Evolutionary conservation across 2,797 vertebrate genomes (phyloP), one percentile per base, ranked within the genome.

Genomic region (Anableps anableps): DNA sequence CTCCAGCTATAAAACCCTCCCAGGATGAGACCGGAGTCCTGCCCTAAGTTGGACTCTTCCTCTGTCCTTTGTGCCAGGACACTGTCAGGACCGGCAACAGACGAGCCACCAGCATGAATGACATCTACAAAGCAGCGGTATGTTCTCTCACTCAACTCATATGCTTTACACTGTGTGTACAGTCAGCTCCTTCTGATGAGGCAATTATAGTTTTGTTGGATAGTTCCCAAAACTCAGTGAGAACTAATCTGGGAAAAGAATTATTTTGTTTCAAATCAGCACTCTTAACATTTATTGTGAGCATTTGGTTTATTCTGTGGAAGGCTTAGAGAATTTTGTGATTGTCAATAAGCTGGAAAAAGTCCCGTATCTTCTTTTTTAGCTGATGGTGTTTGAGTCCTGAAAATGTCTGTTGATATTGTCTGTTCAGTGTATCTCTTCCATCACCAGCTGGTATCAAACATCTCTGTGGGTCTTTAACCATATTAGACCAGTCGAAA

Each of bases 121-220:
- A 96, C 92, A 96, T 96, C 94, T 96, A 96, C 94, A 96, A 96
- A 91, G 96, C 96, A 89, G 96, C 95, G 95, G 96, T 96, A 94
- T 76, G 95, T 94, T 79, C 53, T 72, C 79, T 74, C 43, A 21
- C 53, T 68, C 51, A n/a, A 23, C 72, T 79, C 80, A 77, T 47
- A 71, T 41, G 75, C 58, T 66, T 68, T 38, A 62, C 50, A 74
- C 34, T 62, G 74, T 80, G 83, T 45, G 23, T 71, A 71, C 26
- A 19, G n/a, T 79, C 58, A 62, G 45, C 31, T 62, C 75, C 53
- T 71, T 71, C 29, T 81, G 66, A 45, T 74, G 43, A 60, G 31
- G 31, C 55, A n/a, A 21, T 78, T 74, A n/a, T 82, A 62, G 75
- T 78, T 85, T 64, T 62, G 38, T 47, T 81, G 78, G 79, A 82